Evolutionary conservation across 2,888 invertebrate genomes (phyloP).

Genomic region (Dusona sp.): DNA sequence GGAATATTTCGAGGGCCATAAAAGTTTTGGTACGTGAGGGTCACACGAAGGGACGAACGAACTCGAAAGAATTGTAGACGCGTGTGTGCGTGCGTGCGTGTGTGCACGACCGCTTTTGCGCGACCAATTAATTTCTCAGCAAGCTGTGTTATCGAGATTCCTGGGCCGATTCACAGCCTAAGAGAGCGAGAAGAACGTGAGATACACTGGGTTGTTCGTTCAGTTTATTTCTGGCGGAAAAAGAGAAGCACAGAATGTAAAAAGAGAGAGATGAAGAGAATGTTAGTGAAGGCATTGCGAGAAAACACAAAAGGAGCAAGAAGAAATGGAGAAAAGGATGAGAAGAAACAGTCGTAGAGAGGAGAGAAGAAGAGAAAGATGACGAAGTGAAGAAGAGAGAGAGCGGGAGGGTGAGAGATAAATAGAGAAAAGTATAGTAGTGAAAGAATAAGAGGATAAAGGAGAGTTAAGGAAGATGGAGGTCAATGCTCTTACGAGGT

Average conservation of each 20-base stretch:
- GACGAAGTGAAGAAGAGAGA: constrained; percentile 46
- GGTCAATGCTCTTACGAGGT: constrained; percentile 82
- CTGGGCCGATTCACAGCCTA: constrained; percentile 73
- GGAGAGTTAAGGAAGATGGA: constrained; percentile 68
- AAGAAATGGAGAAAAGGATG: constrained; percentile 37
- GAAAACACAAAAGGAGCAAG: constrained; percentile 45
- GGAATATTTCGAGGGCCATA: constrained; percentile 29
- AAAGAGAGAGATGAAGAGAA: constrained; percentile 2
- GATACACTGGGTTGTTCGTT: constrained; percentile 68
- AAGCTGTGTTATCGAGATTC: constrained; percentile 80
- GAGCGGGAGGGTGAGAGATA: constrained; percentile 31
- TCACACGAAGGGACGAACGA: constrained; percentile 57
- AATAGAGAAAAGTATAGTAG: constrained; percentile 31
- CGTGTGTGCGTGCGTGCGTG: constrained; percentile 42
- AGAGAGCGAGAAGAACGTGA: constrained; percentile 73
- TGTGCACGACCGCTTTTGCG: constrained; percentile 65
- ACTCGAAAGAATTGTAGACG: constrained; percentile 29
- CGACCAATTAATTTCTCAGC: constrained; percentile 81
- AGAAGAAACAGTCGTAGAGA: constrained; percentile 43
- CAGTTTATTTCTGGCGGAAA: constrained; percentile 79
- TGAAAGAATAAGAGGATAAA: constrained; percentile 50
- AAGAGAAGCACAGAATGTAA: constrained; percentile 32
- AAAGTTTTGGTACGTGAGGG: constrained; percentile 60
- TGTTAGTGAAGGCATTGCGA: constrained; percentile 45
- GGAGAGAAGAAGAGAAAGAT: constrained; percentile 47